phyloP scores from a whole-genome alignment of 2,797 vertebrate species.

The Toxotes lorentzi region DNA sequence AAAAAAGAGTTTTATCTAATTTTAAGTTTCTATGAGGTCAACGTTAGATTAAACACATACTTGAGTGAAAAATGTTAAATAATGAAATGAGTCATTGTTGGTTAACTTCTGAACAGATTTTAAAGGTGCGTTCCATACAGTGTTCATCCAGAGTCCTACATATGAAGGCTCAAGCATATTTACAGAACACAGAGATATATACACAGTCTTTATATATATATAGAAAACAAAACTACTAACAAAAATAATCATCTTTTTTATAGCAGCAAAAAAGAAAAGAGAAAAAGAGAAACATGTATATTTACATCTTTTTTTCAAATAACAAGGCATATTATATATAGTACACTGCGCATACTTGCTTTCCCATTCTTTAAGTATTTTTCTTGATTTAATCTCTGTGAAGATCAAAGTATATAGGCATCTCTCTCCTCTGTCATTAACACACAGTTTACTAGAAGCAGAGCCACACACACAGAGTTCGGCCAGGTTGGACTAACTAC shows the following conservation, averaged over 20 bases:
- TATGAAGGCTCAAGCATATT: conserved; percentile 85
- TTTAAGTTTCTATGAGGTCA: no score
- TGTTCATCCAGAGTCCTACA: conserved; percentile 86
- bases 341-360: conserved; percentile 78
- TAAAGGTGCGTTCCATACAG: conserved; percentile 88
- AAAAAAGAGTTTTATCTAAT: no score
- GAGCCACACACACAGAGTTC: conserved; percentile 38
- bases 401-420: conserved; percentile 74
- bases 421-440: conserved; percentile 44
- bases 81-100: conserved; percentile 47
- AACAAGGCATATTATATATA: conserved; percentile 84
- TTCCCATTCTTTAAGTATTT: conserved; percentile 81
- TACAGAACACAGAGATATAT: conserved; percentile 80
- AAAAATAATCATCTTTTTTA: conserved; percentile 88
- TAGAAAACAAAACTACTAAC: conserved; percentile 85
- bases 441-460: conserved; percentile 60
- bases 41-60: no score
- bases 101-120: conserved; percentile 79
- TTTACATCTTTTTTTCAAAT: conserved; percentile 82
- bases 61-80: conserved; percentile 3
- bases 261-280: conserved; percentile 86
- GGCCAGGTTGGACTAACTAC: conserved; percentile 55
- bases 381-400: conserved; percentile 70
- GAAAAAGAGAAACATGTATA: conserved; percentile 82
- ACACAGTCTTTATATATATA: conserved; percentile 83